A percentile compares a stretch with the other conserved stretches of the same genome.
Evolutionary conservation across 2,113 vertebrate species (phyloP).

Genomic region (Pipra filicauda): DNA sequence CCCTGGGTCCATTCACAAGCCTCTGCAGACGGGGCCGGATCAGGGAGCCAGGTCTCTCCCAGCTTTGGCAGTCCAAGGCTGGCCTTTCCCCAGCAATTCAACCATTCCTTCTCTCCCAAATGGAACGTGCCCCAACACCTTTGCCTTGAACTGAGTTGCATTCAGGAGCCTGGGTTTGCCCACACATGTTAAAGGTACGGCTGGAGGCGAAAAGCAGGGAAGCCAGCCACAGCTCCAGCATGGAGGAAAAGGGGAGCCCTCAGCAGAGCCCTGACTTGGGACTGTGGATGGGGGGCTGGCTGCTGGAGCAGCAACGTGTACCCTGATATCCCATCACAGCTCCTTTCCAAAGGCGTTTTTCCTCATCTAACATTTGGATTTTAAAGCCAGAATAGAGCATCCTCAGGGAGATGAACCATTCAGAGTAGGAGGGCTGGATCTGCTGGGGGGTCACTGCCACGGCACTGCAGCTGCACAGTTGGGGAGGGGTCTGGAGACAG

Average conservation of each 20-base stretch:
- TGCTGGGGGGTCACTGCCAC: neutral
- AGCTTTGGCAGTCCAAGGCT: constrained; percentile 17
- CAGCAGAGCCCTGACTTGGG: neutral
- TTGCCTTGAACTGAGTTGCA: constrained; percentile 5
- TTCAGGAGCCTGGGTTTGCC: constrained; percentile 49
- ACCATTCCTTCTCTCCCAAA: neutral
- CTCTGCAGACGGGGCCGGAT: neutral
- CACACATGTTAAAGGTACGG: constrained; percentile 50
- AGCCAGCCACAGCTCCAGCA: neutral
- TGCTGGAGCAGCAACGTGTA: neutral
- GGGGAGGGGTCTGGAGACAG: neutral
- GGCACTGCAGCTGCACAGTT: neutral
- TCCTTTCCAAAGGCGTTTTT: neutral
- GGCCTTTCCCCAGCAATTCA: constrained; percentile 37
- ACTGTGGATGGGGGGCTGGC: neutral
- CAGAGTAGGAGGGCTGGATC: neutral
- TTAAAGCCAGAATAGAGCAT: neutral
- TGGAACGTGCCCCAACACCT: neutral
- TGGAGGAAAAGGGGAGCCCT: neutral
- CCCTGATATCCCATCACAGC: neutral
- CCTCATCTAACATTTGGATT: neutral
- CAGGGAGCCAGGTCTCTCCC: neutral
- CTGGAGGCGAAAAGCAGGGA: constrained; percentile 18
- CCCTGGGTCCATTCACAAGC: neutral
- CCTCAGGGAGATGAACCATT: neutral